phyloP scores from a whole-genome alignment of 2,797 vertebrate genomes.

The Enteromius unitaeniatus region DNA sequence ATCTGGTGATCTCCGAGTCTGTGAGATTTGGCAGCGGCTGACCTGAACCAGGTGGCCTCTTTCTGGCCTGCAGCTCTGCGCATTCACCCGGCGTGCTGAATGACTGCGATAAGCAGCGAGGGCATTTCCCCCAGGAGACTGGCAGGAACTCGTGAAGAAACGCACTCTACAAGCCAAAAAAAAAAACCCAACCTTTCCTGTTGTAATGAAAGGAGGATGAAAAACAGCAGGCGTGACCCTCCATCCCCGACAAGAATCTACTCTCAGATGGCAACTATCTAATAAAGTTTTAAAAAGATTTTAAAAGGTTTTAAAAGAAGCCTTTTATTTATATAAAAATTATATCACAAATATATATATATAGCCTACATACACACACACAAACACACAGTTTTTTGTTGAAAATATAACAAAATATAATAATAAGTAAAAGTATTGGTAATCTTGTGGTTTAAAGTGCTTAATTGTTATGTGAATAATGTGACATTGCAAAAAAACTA shows the following conservation, averaged over 20 bases:
- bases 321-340: too few relatives aligned
- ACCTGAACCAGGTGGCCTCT: constrained; percentile 62
- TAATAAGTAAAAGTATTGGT: background rate
- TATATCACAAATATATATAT: background rate
- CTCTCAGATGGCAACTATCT: constrained; percentile 10
- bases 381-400: too few relatives aligned
- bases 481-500: background rate
- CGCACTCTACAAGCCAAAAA: constrained; percentile 57
- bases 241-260: constrained; percentile 35
- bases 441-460: background rate
- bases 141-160: constrained; percentile 67
- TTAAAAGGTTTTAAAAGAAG: too few relatives aligned
- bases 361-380: too few relatives aligned
- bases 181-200: constrained; percentile 58
- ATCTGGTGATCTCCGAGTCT: constrained; percentile 35
- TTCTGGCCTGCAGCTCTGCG: constrained; percentile 58
- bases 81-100: constrained; percentile 49
- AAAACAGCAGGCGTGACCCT: constrained; percentile 54
- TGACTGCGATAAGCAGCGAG: constrained; percentile 64
- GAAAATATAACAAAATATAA: too few relatives aligned
- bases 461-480: background rate
- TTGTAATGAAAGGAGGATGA: constrained; percentile 51
- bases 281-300: too few relatives aligned
- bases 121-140: constrained; percentile 69
- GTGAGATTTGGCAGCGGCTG: constrained; percentile 56